Percentiles rank a stretch among this genome's conserved stretches.
These are phyloP conservation scores for Aethes cnicana DNA, from an alignment of 2,888 invertebrate genomes.

Conservation along the genomic window DNA sequence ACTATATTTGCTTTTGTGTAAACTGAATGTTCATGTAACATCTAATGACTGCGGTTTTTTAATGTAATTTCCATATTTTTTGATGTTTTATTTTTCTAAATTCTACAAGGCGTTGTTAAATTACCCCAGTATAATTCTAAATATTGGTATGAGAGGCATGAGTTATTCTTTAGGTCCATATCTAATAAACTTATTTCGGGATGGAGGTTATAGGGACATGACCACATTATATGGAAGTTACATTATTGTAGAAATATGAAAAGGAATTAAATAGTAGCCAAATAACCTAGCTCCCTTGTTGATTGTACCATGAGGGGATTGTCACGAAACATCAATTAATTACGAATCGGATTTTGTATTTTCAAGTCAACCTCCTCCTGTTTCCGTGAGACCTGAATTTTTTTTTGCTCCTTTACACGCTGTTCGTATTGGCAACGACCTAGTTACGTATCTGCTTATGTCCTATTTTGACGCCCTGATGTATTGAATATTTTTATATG, in stretches of 20 bases:
- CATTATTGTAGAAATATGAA: conserved; percentile 46
- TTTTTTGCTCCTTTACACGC: conserved; percentile 42
- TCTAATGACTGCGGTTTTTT: conserved; percentile 34
- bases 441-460: conserved; percentile 42
- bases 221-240: conserved; percentile 62
- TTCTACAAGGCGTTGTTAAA: neutral
- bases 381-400: conserved; percentile 65
- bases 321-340: conserved; percentile 39
- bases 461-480: conserved; percentile 74
- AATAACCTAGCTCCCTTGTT: conserved; percentile 25
- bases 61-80: conserved; percentile 66
- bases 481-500: conserved; percentile 46
- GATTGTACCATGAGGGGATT: conserved; percentile 73
- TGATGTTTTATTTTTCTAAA: conserved; percentile 22
- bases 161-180: conserved; percentile 21
- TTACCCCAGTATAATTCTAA: conserved; percentile 12
- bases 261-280: conserved; percentile 15
- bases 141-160: conserved; percentile 29
- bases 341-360: conserved; percentile 48
- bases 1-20: too few relatives aligned
- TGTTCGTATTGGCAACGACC: conserved; percentile 36
- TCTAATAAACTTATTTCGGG: conserved; percentile 15
- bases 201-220: conserved; percentile 48
- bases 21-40: conserved; percentile 24
- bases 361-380: conserved; percentile 76